phyloP scores from a whole-genome alignment of 2,113 vertebrate genomes.

The Tetrao urogallus region DNA sequence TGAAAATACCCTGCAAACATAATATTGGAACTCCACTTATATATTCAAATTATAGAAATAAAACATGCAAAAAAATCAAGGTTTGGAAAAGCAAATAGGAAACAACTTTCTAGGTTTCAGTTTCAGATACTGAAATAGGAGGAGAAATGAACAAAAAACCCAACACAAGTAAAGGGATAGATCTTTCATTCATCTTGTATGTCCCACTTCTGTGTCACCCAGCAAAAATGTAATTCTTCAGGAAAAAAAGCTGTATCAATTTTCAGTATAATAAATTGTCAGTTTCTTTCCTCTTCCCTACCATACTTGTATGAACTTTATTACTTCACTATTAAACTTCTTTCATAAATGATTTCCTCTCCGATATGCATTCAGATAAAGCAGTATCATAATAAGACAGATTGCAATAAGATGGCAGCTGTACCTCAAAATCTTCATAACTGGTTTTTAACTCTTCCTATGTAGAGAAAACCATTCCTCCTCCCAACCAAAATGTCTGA shows the following conservation, averaged over 20 bases:
- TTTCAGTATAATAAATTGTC: not conserved
- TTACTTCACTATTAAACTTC: not conserved
- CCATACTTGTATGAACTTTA: not conserved
- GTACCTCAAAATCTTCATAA: not conserved
- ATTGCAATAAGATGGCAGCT: not conserved
- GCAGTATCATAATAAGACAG: not conserved
- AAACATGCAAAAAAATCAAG: not conserved
- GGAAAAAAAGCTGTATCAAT: not conserved
- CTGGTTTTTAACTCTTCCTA: not conserved
- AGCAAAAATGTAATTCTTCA: not conserved
- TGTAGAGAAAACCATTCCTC: not conserved
- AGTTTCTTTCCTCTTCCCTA: not conserved
- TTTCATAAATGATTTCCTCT: not conserved
- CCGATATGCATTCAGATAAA: not conserved
- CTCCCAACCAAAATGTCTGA: not conserved
- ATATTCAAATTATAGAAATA: not conserved
- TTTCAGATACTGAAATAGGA: not conserved
- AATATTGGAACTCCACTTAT: slow-evolving; percentile 18
- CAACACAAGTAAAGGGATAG: not conserved
- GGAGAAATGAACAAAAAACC: not conserved
- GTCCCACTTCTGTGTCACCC: not conserved
- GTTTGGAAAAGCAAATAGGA: not conserved
- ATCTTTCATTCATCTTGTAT: not conserved
- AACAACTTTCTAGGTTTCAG: not conserved
- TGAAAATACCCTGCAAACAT: not conserved